Base-by-base conservation (phyloP, 1,140 invertebrate genomes). In the Cheumatopsyche charites region DNA sequence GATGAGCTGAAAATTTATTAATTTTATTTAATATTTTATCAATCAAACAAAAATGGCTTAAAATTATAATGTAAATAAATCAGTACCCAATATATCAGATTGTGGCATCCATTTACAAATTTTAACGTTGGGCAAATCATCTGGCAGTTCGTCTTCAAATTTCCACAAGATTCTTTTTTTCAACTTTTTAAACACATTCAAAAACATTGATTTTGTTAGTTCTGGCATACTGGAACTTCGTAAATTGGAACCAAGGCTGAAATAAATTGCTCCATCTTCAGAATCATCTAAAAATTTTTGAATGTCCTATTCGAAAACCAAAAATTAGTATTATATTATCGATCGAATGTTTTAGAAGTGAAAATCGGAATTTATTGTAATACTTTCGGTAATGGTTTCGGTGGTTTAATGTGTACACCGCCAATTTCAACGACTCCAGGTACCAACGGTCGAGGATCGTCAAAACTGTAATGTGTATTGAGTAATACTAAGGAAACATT, bases 91-190 rank as follows among this genome's bases (percentile, higher is more conserved):
- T 71, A 92, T 82, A 76, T 90, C 90, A 67, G 86, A 87, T 76
- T 93, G 90, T 0, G 90, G 90, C 4, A 91, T 78, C 90, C 91
- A 92, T 45, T 86, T 86, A 26, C 80, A 82, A 1, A 89, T 78
- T 55, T 87, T 82, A 0, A 93, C 81, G 81, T 92, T 92, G 0
- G 79, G 72, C 0, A 88, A 82, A 62, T 80, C 79, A 0, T 83
- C 79, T 1, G 67, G 67, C 1, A 88, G 73, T 29, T 78, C 75
- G 1, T 87, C 83, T 77, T 91, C 89, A 82, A 86, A 91, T 78
- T 91, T 91, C 89, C 88, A 90, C 0, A 91, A 73, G 0, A 91
- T 83, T 36, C 84, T 86, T 45, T 88, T 85, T 21, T 87, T 87
- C 0, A 91, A 75, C 6, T 79, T 78, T 0, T 71, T 78, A 41